A percentile compares a stretch with the other conserved stretches of the same genome.
Conservation (phyloP, 2,113 vertebrate genomes). For the Aptenodytes forsteri region DNA sequence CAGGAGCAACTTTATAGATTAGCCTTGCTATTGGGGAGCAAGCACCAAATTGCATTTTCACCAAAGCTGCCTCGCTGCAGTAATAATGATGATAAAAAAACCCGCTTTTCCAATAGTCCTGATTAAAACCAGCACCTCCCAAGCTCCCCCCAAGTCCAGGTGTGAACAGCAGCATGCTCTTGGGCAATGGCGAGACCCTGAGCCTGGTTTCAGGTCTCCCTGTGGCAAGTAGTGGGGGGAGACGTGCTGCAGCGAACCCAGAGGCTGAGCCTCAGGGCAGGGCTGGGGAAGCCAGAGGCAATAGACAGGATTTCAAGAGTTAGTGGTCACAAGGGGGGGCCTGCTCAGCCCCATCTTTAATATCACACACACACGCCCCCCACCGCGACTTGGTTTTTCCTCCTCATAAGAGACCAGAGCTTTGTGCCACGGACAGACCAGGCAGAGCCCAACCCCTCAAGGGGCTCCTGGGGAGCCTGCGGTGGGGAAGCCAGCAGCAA, state of each 20-base stretch:
- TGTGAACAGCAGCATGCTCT: background rate
- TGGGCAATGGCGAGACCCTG: background rate
- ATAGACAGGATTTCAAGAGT: background rate
- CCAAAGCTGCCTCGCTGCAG: background rate
- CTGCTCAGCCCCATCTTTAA: background rate
- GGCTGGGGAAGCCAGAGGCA: background rate
- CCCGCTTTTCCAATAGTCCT: background rate
- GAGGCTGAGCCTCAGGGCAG: background rate
- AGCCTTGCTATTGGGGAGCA: background rate
- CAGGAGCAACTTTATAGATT: background rate
- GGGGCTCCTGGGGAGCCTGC: accelerated
- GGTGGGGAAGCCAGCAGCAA: background rate
- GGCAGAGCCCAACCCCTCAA: background rate
- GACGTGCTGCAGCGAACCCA: background rate
- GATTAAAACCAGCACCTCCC: background rate
- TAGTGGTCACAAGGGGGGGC: background rate
- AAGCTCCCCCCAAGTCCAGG: background rate
- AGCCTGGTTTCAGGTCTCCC: background rate
- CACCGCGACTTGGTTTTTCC: accelerated
- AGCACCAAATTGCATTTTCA: background rate
- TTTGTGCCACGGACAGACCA: background rate
- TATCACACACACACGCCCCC: background rate
- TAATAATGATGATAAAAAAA: background rate
- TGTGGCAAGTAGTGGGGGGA: background rate
- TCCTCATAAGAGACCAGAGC: background rate